These are phyloP conservation scores for Chrysogorgia sp. DNA, from an alignment of 92 coral and sea anemone species.

Conservation along the genomic window DNA sequence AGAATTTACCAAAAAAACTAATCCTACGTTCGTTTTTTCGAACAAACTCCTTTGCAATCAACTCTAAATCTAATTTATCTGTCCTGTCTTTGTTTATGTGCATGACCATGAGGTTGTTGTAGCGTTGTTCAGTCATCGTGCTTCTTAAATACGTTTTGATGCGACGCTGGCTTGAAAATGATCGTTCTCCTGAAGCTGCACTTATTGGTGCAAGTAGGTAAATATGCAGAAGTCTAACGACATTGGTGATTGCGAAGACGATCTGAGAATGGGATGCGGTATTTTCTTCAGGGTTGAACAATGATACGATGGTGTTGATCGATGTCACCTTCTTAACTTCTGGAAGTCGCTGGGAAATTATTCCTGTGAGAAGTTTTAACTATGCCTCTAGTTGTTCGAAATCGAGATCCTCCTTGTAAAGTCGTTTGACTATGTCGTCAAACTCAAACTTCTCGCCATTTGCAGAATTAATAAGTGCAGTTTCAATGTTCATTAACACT, in stretches of 20 bases:
- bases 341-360: constrained; percentile 3
- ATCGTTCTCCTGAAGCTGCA: constrained; percentile 1
- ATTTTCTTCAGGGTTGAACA: neutral
- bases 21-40: neutral
- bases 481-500: neutral
- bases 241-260: neutral
- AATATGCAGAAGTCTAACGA: neutral
- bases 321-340: constrained; percentile 22
- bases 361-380: constrained; percentile 4
- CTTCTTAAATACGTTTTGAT: constrained; percentile 2
- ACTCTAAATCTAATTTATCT: neutral
- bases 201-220: neutral
- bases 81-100: neutral
- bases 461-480: neutral
- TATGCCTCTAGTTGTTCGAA: constrained; percentile 1
- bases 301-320: neutral
- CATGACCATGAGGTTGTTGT: neutral
- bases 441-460: neutral
- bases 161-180: neutral
- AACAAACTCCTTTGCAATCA: constrained; percentile 3
- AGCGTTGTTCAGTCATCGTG: neutral
- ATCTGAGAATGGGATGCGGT: constrained; percentile 2
- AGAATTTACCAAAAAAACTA: constrained; percentile 1
- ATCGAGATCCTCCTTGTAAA: neutral
- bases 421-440: neutral